Evolutionary conservation across 2,797 vertebrate species (phyloP).

Genomic region (Lutjanus campechanus): DNA sequence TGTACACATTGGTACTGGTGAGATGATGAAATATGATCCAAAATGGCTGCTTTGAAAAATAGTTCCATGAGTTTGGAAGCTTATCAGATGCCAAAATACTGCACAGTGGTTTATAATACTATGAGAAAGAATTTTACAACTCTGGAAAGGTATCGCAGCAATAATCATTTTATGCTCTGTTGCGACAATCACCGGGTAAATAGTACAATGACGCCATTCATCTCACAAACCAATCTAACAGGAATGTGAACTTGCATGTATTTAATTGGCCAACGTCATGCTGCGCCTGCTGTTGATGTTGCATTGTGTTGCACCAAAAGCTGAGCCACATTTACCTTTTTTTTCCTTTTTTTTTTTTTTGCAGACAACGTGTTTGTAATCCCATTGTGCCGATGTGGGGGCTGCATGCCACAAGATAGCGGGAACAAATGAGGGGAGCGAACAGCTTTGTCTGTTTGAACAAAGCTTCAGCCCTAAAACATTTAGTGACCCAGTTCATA

Average conservation of each 20-base stretch:
- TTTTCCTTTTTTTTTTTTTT: no score
- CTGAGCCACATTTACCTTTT: not conserved
- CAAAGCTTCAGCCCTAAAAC: not conserved
- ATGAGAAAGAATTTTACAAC: constrained; percentile 12
- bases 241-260: not conserved
- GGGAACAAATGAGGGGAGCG: not conserved
- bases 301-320: not conserved
- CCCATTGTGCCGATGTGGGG: not conserved
- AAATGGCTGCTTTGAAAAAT: constrained; percentile 3
- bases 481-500: not conserved
- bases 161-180: not conserved
- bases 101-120: constrained; percentile 6
- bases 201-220: not conserved
- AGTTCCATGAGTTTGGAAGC: constrained; percentile 4
- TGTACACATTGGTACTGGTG: constrained; percentile 9
- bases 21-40: constrained; percentile 28
- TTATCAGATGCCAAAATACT: constrained; percentile 8
- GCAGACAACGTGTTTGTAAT: not conserved
- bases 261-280: not conserved
- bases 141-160: not conserved
- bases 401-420: not conserved
- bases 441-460: not conserved
- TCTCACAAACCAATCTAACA: not conserved
- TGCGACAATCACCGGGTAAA: not conserved
- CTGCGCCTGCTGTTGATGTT: not conserved